These are phyloP conservation scores for Eupithecia abbreviata DNA, from an alignment of 2,888 invertebrate genomes.

Conservation along the genomic window DNA sequence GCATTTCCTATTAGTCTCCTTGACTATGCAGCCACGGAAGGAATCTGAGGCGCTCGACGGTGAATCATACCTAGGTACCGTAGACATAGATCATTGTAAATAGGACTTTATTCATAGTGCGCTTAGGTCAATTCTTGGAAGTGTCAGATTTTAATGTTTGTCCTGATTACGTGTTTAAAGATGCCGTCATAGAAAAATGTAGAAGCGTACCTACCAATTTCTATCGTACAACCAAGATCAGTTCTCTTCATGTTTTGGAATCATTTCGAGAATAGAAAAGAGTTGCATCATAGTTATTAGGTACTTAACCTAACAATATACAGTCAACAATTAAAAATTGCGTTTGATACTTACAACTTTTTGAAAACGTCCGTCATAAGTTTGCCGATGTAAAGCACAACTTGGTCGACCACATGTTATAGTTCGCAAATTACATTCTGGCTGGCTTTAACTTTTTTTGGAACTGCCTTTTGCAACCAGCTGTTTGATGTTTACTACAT, in stretches of 20 bases:
- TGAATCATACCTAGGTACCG: conserved; percentile 64
- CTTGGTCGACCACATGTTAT: conserved; percentile 40
- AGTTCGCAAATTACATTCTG: conserved; percentile 44
- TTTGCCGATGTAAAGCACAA: conserved; percentile 32
- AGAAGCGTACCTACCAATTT: neutral
- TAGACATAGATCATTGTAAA: conserved; percentile 32
- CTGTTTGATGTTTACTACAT: conserved; percentile 40
- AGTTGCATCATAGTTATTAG: neutral
- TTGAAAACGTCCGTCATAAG: conserved; percentile 22
- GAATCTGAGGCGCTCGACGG: conserved; percentile 67
- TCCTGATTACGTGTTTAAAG: conserved; percentile 64
- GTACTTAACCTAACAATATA: neutral
- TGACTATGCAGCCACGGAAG: conserved; percentile 69
- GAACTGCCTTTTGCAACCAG: conserved; percentile 42
- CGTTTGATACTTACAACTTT: conserved; percentile 19
- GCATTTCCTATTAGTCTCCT: conserved; percentile 75
- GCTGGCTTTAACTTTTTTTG: conserved; percentile 37
- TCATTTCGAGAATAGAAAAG: neutral
- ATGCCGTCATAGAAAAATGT: conserved; percentile 63
- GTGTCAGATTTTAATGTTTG: conserved; percentile 46
- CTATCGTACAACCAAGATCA: neutral
- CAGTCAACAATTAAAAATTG: neutral
- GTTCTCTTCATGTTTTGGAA: neutral
- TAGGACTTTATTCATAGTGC: conserved; percentile 31
- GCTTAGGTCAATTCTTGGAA: conserved; percentile 29